Evolutionary conservation across 2,113 vertebrate species (phyloP).

Genomic region (Nicator chloris): DNA sequence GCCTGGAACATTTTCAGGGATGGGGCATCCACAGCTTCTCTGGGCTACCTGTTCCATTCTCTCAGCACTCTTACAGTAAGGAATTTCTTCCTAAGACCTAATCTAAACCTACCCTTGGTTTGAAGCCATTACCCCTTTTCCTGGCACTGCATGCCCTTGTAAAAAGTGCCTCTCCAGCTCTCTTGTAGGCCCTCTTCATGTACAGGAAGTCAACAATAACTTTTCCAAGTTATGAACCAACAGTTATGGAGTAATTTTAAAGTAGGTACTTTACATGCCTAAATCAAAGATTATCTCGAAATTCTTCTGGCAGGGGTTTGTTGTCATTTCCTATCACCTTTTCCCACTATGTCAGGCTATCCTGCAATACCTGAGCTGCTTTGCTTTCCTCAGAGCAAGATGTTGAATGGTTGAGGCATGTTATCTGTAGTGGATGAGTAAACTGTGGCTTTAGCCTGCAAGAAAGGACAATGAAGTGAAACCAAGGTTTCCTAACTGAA

Average conservation of each 20-base stretch:
- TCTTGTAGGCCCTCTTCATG: background rate
- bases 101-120: background rate
- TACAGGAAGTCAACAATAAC: background rate
- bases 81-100: background rate
- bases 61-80: background rate
- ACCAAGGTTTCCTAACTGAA: background rate
- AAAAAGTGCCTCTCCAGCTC: background rate
- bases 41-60: background rate
- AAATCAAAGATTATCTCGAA: background rate
- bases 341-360: background rate
- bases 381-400: background rate
- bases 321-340: background rate
- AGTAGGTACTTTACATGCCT: background rate
- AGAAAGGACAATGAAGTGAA: background rate
- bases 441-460: background rate
- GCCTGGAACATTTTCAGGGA: background rate
- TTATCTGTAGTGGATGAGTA: background rate
- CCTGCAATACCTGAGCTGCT: background rate
- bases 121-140: background rate
- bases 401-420: background rate
- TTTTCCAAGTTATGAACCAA: background rate
- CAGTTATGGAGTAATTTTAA: background rate
- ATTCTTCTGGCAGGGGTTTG: background rate
- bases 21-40: background rate
- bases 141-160: background rate